A percentile compares a stretch with the other conserved stretches of the same genome.
phyloP scores from a whole-genome alignment of 2,888 invertebrate species.

The Camponotus fellah region DNA sequence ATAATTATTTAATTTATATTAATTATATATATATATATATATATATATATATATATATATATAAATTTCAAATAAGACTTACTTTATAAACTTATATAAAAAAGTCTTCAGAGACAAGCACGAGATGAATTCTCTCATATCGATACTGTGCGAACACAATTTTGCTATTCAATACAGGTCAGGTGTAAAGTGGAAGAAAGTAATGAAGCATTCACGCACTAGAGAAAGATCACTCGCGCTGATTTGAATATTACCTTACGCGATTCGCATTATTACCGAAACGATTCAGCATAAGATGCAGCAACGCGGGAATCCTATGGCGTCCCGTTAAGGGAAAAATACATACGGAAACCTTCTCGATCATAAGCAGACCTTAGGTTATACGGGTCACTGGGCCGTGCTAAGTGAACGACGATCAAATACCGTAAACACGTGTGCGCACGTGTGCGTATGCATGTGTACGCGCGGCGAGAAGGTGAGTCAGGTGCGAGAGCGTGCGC shows the following conservation, averaged over 20 bases:
- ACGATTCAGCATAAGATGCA: slow-evolving; percentile 34
- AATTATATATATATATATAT: too few relatives aligned
- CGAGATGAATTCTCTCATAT: slow-evolving; percentile 12
- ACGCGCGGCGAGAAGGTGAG: slow-evolving; percentile 21
- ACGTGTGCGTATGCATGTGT: background rate
- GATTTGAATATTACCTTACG: slow-evolving; percentile 32
- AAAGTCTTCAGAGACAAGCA: background rate
- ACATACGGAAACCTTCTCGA: slow-evolving; percentile 66
- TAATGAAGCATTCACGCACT: background rate
- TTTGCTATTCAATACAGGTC: background rate
- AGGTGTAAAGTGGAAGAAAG: slow-evolving; percentile 9
- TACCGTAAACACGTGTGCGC: slow-evolving; percentile 53
- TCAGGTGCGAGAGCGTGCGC: slow-evolving; percentile 65
- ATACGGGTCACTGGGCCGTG: slow-evolving; percentile 85
- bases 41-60: background rate
- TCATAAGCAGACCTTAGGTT: slow-evolving; percentile 78
- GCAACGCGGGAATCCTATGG: slow-evolving; percentile 6
- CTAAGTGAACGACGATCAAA: slow-evolving; percentile 71
- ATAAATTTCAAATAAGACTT: background rate
- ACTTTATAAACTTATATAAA: slow-evolving; percentile 23
- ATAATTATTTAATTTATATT: too few relatives aligned
- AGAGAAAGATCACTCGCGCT: background rate
- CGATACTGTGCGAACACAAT: background rate
- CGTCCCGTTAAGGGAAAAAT: slow-evolving; percentile 64
- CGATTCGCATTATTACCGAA: slow-evolving; percentile 24